These are phyloP conservation scores for Ara ararauna DNA, from an alignment of 2,797 vertebrate species.

Conservation along the genomic window DNA sequence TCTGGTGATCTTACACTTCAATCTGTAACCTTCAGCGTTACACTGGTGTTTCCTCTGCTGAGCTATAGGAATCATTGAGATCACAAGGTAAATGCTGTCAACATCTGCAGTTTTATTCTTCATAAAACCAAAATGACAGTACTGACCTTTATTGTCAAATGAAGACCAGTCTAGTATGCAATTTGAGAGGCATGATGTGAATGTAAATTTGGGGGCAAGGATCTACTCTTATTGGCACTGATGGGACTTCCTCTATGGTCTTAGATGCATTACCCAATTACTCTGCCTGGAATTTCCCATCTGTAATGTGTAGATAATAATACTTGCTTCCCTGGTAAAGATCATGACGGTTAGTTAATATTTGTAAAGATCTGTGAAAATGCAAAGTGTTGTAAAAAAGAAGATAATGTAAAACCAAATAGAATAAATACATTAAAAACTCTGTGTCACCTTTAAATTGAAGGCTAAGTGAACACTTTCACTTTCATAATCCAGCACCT, in stretches of 20 bases:
- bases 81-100: neutral
- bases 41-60: neutral
- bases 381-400: neutral
- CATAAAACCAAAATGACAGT: neutral
- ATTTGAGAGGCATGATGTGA: neutral
- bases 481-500: neutral
- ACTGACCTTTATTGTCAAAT: neutral
- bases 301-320: neutral
- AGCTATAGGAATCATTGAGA: neutral
- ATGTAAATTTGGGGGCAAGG: neutral
- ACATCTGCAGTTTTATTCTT: neutral
- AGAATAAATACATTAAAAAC: neutral
- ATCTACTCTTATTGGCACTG: neutral
- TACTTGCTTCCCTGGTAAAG: neutral
- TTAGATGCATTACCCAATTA: neutral
- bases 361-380: slow-evolving; percentile 3
- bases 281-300: neutral
- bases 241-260: neutral
- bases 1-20: slow-evolving; percentile 13
- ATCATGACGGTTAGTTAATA: neutral
- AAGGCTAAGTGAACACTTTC: neutral
- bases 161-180: neutral
- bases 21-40: neutral
- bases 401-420: neutral
- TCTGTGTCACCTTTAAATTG: neutral